A percentile compares a stretch with the other conserved stretches of the same genome.
Conservation (phyloP, 2,113 vertebrate species). For the Platanista minor region DNA sequence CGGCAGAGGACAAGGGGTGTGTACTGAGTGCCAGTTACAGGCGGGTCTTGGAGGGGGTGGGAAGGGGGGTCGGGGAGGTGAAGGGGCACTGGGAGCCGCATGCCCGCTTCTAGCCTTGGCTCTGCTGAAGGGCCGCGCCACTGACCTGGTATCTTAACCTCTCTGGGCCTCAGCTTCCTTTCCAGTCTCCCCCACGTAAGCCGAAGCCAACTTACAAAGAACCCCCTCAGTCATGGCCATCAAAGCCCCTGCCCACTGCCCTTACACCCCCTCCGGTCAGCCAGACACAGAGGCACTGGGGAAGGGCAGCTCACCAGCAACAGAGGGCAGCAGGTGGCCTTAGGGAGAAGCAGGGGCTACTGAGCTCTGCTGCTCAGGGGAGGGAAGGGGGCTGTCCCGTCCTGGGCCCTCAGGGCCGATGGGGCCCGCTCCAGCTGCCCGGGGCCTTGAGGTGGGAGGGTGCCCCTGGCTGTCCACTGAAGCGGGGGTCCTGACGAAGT, state of each 20-base stretch:
- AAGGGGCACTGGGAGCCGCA: too few species aligned
- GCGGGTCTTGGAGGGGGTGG: fast-evolving
- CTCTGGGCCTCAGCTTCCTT: neutral
- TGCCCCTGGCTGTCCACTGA: neutral
- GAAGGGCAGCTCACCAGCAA: neutral
- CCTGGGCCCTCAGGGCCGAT: neutral
- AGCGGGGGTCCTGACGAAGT: neutral
- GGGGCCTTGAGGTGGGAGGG: neutral
- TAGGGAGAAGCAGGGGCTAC: neutral
- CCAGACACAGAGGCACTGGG: neutral
- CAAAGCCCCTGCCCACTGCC: neutral
- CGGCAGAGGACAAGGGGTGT: neutral
- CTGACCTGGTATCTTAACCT: neutral
- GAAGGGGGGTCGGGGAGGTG: neutral
- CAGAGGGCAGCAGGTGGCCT: neutral
- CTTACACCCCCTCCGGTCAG: neutral
- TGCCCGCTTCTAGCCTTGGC: neutral
- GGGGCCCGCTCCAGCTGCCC: fast-evolving
- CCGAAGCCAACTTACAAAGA: neutral
- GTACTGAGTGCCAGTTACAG: neutral
- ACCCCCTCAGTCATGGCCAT: neutral
- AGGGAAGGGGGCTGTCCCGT: too few species aligned
- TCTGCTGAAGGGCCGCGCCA: neutral
- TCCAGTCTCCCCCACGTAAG: neutral
- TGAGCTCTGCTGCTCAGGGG: neutral